Conservation (phyloP, 2,113 vertebrate genomes). For the Echinops telfairi region DNA sequence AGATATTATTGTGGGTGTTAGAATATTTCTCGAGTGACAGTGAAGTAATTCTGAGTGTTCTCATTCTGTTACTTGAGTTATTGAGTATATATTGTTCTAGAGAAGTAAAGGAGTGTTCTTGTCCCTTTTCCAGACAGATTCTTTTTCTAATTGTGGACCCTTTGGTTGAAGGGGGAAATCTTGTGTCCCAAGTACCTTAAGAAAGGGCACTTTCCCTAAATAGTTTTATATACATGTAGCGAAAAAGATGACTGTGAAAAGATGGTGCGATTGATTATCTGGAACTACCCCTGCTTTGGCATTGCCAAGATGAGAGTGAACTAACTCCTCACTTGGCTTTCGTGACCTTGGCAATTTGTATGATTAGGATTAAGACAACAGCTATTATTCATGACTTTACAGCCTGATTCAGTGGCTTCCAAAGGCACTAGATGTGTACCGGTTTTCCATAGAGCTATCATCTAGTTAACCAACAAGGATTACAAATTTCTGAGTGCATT, state of each 20-base stretch:
- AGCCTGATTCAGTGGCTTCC: neutral
- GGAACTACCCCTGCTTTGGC: neutral
- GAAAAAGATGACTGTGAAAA: neutral
- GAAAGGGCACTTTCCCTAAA: neutral
- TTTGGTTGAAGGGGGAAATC: conserved; percentile 31
- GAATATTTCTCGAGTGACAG: conserved; percentile 34
- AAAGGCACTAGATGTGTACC: neutral
- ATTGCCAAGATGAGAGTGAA: neutral
- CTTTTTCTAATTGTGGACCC: conserved; percentile 19
- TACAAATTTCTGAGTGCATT: neutral
- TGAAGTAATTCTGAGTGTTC: conserved; percentile 21
- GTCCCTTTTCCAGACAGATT: neutral
- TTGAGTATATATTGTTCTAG: neutral
- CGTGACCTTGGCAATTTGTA: neutral
- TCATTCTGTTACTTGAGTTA: neutral
- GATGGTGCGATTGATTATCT: neutral
- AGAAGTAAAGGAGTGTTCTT: conserved; percentile 12
- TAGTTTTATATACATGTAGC: neutral
- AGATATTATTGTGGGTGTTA: neutral
- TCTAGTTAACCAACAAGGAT: neutral
- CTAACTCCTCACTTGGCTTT: neutral
- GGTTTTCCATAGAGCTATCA: neutral
- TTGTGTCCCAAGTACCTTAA: conserved; percentile 20
- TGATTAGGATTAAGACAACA: conserved; percentile 14
- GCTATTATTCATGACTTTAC: neutral